Base-by-base conservation (phyloP, 23 tunicate genomes). In the Halocynthia aurantium region DNA sequence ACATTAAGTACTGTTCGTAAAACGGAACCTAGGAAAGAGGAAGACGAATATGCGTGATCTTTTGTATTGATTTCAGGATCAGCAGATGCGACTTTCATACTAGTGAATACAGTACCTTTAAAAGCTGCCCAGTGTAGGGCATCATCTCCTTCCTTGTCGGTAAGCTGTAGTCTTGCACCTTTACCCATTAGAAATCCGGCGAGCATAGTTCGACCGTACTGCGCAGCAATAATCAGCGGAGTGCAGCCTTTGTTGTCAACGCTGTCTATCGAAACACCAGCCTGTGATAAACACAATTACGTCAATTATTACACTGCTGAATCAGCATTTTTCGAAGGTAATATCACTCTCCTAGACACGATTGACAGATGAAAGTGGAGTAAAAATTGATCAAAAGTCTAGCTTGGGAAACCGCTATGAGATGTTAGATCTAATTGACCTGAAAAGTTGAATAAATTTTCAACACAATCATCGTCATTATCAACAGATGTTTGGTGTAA, bases 71-170 rank as follows among this genome's bases (percentile, higher is more conserved):
- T 60, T 17, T n/a, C 17, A 60, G 64, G 18, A 1, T 60, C 64
- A 60, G 64, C 64, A 1, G 64, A 60, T 60, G n/a, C 4, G n/a
- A 60, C 64, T 17, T 31, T 4, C 44, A 31, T 31, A 31, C 44
- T 31, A 31, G 44, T 31, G 44, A 31, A 31, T 31, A 31, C 44
- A 31, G 44, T 50, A 89, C 96, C 98, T 86, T 96, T 96, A 71
- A 96, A 96, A 10, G 99, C 96, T 51, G 96, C 99, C 99, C 99
- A 96, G 52, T 88, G 95, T 6, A 96, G 72, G 6, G 99, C 99
- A 80, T 96, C 90, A 72, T 96, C 99, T 52, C 99, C 99, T 82
- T 96, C 99, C 80, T 91, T 91, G 67, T 96, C 99, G n/a, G 84
- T 87, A 6, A 85, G 52, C 61, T 85, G 93, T 52, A 82, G 65